Base-by-base conservation (phyloP, 1,140 invertebrate genomes). In the Goniozus legneri region DNA sequence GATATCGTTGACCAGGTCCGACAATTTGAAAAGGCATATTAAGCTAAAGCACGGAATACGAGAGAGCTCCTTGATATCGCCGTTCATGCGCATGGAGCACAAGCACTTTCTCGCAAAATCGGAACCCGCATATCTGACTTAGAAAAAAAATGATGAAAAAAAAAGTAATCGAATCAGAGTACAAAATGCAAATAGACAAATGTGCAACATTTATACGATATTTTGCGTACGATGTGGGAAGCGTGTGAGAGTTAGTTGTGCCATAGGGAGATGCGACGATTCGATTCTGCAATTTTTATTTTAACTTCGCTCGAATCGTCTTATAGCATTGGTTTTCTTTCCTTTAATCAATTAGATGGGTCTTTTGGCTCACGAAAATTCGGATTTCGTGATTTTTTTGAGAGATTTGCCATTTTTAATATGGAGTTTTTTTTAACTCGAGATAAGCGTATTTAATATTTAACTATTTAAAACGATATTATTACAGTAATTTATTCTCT, bases 1-100 rank as follows among this genome's bases (percentile, higher is more conserved):
- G 71, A 75, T 77, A 65, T 75, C 73, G 46, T 65, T 77, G 41
- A 77, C 74, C 43, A 71, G 74, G 54, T 76, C 74, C 41, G 75
- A 77, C 57, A 77, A 77, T 67, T 45, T 77, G 22, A 76, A 76
- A 68, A 69, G 75, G 61, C 75, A 77, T 46, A 76, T 77, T 44
- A 76, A 76, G 46, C 62, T 75, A 34, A 77, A 77, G 48, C 75
- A 77, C 47, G 73, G 74, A 38, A 62, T 71, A 46, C 58, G 64
- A 53, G 72, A 74, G 30, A 60, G 64, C 33, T 68, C 66, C 40
- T 62, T 73, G 45, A 48, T 67, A 49, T 63, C 71, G 45, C 60
- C 74, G 34, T 74, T 69, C 40, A 66, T 71, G 65, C 70, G 70
- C 37, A 56, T 75, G 58, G 71, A 76, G 34, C 52, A 64, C 20